Conservation (phyloP, 1,140 invertebrate genomes). For the Pogonomyrmex californicus region DNA sequence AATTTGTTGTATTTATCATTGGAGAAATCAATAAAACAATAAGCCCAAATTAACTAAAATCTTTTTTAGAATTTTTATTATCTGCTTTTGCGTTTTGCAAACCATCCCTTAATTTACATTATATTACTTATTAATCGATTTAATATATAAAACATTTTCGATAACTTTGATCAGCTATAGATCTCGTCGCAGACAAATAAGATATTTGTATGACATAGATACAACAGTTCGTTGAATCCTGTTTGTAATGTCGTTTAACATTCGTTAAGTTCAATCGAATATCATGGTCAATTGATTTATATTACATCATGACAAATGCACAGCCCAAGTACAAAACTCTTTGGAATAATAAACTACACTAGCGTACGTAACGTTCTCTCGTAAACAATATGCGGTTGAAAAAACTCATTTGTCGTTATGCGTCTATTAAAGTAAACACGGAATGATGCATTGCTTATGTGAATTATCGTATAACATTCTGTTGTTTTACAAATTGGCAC, state of each 20-base stretch:
- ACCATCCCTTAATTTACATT: constrained; percentile 32
- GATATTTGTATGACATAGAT: constrained; percentile 3
- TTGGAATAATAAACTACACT: constrained; percentile 43
- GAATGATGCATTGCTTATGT: background rate
- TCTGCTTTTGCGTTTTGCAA: constrained; percentile 25
- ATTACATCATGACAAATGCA: constrained; percentile 38
- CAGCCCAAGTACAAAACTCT: constrained; percentile 46
- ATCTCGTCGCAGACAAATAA: constrained; percentile 25
- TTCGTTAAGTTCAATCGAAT: constrained; percentile 19
- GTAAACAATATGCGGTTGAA: constrained; percentile 19
- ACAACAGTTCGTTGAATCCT: constrained; percentile 28
- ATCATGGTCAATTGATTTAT: constrained; percentile 17
- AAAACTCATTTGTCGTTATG: constrained; percentile 25
- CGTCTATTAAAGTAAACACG: background rate
- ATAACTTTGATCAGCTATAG: background rate
- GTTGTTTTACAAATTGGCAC: constrained; percentile 33
- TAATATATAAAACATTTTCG: constrained; percentile 30
- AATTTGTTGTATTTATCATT: background rate
- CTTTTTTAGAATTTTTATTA: constrained; percentile 50
- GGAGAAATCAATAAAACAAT: constrained; percentile 17
- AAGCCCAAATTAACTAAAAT: constrained; percentile 31
- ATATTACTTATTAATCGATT: constrained; percentile 26
- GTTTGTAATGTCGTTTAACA: constrained; percentile 2
- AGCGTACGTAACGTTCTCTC: background rate
- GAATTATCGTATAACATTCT: constrained; percentile 3